Conservation (phyloP, 92 coral and sea anemone species). For the Meandrina meandrites region DNA sequence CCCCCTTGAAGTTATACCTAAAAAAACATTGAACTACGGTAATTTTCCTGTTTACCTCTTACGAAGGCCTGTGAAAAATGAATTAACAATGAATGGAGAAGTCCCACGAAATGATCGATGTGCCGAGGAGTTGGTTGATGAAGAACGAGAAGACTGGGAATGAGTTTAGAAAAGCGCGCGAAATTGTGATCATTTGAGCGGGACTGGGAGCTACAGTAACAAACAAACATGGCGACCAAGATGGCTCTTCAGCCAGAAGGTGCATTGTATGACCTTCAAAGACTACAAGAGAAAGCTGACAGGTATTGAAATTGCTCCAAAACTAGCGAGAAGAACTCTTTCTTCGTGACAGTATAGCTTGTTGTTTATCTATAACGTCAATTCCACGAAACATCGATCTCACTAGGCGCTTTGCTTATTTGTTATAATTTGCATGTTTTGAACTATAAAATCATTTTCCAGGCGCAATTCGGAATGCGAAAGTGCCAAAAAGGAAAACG, state of each 20-base stretch:
- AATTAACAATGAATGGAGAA: no score
- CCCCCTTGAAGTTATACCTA: no score
- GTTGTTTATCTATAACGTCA: neutral
- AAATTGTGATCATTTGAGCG: neutral
- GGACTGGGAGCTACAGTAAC: neutral
- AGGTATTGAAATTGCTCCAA: conserved; percentile 20
- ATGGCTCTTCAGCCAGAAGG: conserved; percentile 18
- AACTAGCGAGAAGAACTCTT: neutral
- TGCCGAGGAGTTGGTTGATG: no score
- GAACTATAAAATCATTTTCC: no score
- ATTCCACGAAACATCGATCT: neutral
- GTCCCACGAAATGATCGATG: no score
- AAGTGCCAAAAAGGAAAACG: conserved; percentile 21
- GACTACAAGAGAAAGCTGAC: conserved; percentile 64
- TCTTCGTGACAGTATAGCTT: neutral
- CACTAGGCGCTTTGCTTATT: neutral
- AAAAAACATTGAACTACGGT: no score
- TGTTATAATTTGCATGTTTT: no score
- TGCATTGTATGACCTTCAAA: conserved; percentile 50
- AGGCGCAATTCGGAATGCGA: conserved; percentile 18
- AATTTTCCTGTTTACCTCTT: no score
- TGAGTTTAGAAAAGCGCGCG: conserved; percentile 19
- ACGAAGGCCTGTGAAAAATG: no score
- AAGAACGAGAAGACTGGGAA: no score
- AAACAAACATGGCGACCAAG: conserved; percentile 57